Evolutionary conservation across 2,113 vertebrate genomes (phyloP).

Genomic region (Capricornis sumatraensis): DNA sequence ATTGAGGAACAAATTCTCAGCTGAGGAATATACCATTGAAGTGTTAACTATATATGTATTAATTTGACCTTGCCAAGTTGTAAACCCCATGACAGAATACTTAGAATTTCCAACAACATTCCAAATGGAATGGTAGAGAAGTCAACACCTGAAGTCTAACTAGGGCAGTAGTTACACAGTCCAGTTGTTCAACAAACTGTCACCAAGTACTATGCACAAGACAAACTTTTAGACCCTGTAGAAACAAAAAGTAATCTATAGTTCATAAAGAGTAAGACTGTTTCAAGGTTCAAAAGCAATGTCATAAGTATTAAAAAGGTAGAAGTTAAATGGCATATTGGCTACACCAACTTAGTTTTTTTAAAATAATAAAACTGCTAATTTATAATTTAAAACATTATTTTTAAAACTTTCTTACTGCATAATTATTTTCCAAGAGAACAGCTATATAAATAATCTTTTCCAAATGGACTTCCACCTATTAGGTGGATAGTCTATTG

Average conservation of each 20-base stretch:
- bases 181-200: neutral
- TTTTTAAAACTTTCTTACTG: neutral
- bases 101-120: neutral
- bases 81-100: neutral
- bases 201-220: neutral
- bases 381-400: constrained; percentile 28
- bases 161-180: neutral
- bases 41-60: neutral
- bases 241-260: neutral
- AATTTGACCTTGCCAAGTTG: neutral
- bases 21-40: neutral
- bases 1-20: neutral
- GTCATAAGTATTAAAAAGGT: neutral
- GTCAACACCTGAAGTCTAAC: neutral
- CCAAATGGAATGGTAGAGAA: neutral
- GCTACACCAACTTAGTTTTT: neutral
- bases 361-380: constrained; percentile 17
- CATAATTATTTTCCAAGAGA: constrained; percentile 30
- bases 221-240: neutral
- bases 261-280: neutral
- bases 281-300: neutral
- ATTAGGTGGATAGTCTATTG: neutral
- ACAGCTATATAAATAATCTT: constrained; percentile 30
- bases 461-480: constrained; percentile 19
- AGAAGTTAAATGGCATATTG: neutral